phyloP scores from a whole-genome alignment of 1,140 invertebrate species.

The Neodiprion lecontei region DNA sequence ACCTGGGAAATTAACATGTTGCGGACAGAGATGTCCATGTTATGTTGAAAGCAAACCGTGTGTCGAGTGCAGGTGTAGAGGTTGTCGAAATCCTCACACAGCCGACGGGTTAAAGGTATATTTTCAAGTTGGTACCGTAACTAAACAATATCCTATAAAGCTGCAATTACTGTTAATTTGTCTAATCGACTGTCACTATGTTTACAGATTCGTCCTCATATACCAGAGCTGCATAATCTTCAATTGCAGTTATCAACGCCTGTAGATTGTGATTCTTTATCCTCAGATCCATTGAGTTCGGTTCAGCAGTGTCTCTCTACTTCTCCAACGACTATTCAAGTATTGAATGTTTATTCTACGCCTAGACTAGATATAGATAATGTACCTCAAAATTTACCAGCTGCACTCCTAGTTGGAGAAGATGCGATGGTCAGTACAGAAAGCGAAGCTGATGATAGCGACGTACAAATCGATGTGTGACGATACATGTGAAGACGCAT shows the following conservation, averaged over 20 bases:
- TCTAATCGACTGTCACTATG: conserved; percentile 6
- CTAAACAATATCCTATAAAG: background rate
- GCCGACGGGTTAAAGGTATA: conserved; percentile 79
- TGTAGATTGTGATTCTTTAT: conserved; percentile 52
- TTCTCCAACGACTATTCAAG: conserved; percentile 59
- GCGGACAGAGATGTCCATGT: conserved; percentile 91
- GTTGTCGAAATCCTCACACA: conserved; percentile 88
- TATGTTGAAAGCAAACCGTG: conserved; percentile 89
- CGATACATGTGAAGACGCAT: conserved; percentile 41
- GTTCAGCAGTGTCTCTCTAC: conserved; percentile 56
- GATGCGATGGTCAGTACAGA: conserved; percentile 60
- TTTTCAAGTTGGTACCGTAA: conserved; percentile 1
- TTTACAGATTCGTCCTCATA: conserved; percentile 70
- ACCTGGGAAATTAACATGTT: conserved; percentile 89
- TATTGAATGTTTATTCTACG: conserved; percentile 59
- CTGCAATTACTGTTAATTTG: no score
- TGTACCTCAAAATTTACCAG: conserved; percentile 58
- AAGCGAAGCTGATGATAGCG: conserved; percentile 60
- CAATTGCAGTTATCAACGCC: conserved; percentile 56
- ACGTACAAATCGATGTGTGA: conserved; percentile 62
- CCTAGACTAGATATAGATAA: conserved; percentile 58
- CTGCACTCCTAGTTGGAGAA: conserved; percentile 59
- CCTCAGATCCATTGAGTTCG: conserved; percentile 49
- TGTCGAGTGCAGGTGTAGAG: conserved; percentile 86
- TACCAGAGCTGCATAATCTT: conserved; percentile 66